Conservation (phyloP, 2,888 invertebrate species). For the Drosophila falleni region DNA sequence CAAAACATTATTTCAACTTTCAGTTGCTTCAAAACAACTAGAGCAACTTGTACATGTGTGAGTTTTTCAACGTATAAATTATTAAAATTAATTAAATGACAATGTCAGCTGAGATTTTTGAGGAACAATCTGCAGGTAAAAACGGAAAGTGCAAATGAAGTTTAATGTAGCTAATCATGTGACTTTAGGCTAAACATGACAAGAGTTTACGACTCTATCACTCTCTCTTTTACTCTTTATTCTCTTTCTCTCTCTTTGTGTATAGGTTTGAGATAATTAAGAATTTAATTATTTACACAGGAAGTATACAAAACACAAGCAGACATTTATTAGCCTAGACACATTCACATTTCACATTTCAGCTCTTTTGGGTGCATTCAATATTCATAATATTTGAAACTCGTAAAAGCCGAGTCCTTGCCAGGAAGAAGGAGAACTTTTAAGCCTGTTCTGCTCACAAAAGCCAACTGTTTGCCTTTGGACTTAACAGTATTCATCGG, state of each 20-base stretch:
- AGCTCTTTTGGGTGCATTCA: slow-evolving; percentile 42
- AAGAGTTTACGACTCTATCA: slow-evolving; percentile 57
- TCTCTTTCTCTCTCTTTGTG: slow-evolving; percentile 4
- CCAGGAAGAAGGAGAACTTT: slow-evolving; percentile 39
- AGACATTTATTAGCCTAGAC: slow-evolving; percentile 69
- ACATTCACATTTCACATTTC: slow-evolving; percentile 31
- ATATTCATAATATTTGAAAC: slow-evolving; percentile 76
- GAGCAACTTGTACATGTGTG: slow-evolving; percentile 34
- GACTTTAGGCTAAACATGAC: slow-evolving; percentile 31
- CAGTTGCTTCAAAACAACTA: slow-evolving; percentile 41
- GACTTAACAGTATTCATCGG: slow-evolving; percentile 25
- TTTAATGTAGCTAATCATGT: slow-evolving; percentile 65
- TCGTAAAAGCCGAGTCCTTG: slow-evolving; percentile 18
- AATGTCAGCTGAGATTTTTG: slow-evolving; percentile 54
- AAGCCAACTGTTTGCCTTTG: slow-evolving; percentile 53
- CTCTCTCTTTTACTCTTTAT: background rate
- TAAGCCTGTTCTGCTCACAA: slow-evolving; percentile 31
- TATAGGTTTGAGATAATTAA: slow-evolving; percentile 75
- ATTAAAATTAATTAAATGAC: slow-evolving; percentile 84
- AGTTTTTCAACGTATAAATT: slow-evolving; percentile 71
- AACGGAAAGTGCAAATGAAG: slow-evolving; percentile 58
- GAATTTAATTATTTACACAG: slow-evolving; percentile 79
- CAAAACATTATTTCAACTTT: slow-evolving; percentile 60
- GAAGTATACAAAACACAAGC: slow-evolving; percentile 31
- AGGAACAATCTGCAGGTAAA: background rate